A percentile compares a stretch with the other conserved stretches of the same genome.
These are phyloP conservation scores for Rafetus swinhoei DNA, from an alignment of 2,113 vertebrate species.

Conservation along the genomic window DNA sequence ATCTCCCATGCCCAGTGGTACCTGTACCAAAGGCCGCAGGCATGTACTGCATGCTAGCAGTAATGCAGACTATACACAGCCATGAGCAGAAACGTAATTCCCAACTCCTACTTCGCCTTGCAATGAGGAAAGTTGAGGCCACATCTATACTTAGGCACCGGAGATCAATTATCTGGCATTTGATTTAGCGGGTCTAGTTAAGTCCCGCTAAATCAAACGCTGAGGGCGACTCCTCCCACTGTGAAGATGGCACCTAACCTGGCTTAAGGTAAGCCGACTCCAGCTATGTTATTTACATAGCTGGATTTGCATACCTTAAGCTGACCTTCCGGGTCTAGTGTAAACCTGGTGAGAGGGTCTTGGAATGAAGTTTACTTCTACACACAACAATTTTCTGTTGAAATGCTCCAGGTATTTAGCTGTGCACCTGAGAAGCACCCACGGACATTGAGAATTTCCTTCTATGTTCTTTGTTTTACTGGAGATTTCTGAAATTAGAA, in stretches of 20 bases:
- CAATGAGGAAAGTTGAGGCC: slow-evolving; percentile 31
- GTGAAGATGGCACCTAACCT: too few relatives aligned
- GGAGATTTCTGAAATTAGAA: slow-evolving; percentile 47
- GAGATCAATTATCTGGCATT: too few relatives aligned
- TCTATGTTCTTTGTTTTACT: slow-evolving; percentile 56
- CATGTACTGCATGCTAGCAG: background rate
- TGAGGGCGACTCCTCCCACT: too few relatives aligned
- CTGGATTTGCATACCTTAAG: too few relatives aligned
- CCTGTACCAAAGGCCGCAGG: background rate
- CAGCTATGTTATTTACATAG: too few relatives aligned
- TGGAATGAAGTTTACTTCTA: slow-evolving; percentile 58
- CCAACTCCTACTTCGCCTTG: slow-evolving; percentile 60
- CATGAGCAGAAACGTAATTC: slow-evolving; percentile 25
- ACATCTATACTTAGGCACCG: too few relatives aligned
- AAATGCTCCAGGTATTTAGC: slow-evolving; percentile 56
- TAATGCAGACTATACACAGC: slow-evolving; percentile 1
- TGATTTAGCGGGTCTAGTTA: too few relatives aligned
- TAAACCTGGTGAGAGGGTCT: slow-evolving; percentile 1
- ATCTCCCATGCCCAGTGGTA: slow-evolving; percentile 3
- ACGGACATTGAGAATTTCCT: slow-evolving; percentile 50
- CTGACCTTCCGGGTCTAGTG: too few relatives aligned
- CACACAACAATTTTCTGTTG: slow-evolving; percentile 56
- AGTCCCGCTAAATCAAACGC: too few relatives aligned
- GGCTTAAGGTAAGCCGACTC: too few relatives aligned
- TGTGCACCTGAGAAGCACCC: slow-evolving; percentile 21